A percentile compares a stretch with the other conserved stretches of the same genome.
Conservation (phyloP, 2,888 invertebrate genomes). For the Theristus sp. region DNA sequence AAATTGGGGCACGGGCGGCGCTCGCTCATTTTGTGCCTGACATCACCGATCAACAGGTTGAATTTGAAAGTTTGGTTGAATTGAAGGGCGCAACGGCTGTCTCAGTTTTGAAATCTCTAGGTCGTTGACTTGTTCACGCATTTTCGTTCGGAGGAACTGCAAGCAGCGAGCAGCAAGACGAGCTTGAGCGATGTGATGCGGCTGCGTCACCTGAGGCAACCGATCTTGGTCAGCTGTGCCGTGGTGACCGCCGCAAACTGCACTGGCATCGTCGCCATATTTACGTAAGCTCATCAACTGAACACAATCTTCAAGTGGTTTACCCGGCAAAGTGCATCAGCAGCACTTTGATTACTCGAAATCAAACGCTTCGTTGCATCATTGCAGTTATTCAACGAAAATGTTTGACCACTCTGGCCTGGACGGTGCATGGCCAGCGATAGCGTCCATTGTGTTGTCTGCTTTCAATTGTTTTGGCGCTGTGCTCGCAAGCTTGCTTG, state of each 20-base stretch:
- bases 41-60: background rate
- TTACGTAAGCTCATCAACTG: too few species aligned
- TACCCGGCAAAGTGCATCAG: too few species aligned
- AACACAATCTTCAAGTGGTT: too few species aligned
- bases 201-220: background rate
- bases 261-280: conserved; percentile 7
- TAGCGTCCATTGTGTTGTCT: background rate
- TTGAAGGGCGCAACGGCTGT: too few species aligned
- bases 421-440: background rate
- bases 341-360: too few species aligned
- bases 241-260: background rate
- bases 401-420: background rate
- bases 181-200: background rate
- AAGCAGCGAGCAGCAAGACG: background rate
- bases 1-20: background rate
- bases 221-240: conserved; percentile 1
- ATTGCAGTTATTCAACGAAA: conserved; percentile 1
- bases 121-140: background rate
- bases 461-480: conserved; percentile 5
- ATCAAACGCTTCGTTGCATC: too few species aligned
- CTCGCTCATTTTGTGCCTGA: background rate
- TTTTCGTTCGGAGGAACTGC: background rate
- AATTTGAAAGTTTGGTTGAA: too few species aligned
- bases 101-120: too few species aligned
- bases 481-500: conserved; percentile 1